These are phyloP conservation scores for Melanotaenia pygmaea DNA, from an alignment of 2,797 vertebrate genomes.

Conservation along the genomic window DNA sequence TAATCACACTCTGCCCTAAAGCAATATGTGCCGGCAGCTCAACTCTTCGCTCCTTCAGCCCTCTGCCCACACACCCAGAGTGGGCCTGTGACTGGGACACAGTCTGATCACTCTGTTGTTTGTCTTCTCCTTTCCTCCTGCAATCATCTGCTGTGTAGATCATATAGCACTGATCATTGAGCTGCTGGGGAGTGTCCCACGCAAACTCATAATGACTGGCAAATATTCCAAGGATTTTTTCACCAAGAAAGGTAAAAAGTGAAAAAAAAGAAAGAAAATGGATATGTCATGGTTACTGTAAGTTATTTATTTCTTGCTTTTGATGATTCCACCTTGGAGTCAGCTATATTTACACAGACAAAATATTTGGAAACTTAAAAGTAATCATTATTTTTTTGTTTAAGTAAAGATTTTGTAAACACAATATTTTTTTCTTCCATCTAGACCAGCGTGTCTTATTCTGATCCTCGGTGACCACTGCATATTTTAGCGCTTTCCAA, in stretches of 20 bases:
- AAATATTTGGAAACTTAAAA: neutral
- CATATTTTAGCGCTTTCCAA: neutral
- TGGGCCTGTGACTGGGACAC: constrained; percentile 64
- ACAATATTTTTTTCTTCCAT: neutral
- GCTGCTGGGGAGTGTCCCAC: constrained; percentile 96
- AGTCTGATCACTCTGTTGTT: constrained; percentile 78
- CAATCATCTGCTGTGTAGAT: constrained; percentile 79
- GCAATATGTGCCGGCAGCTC: constrained; percentile 19
- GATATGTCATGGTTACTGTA: neutral
- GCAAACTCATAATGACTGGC: constrained; percentile 93
- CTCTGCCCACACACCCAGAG: constrained; percentile 60
- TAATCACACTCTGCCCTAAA: neutral
- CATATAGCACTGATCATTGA: constrained; percentile 99
- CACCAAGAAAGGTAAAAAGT: constrained; percentile 96
- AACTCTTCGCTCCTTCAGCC: constrained; percentile 22
- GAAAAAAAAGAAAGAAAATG: constrained; percentile 48
- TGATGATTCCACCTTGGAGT: neutral
- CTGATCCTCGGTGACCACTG: neutral
- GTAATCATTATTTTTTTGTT: neutral
- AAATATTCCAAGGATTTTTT: constrained; percentile 99
- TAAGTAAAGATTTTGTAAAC: neutral
- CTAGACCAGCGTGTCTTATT: neutral
- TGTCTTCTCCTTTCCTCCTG: constrained; percentile 57
- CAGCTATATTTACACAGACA: neutral
- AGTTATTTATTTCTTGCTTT: neutral